A percentile compares a stretch with the other conserved stretches of the same genome.
Conservation (phyloP, 2,113 vertebrate genomes). For the Acrocephalus kingi region DNA sequence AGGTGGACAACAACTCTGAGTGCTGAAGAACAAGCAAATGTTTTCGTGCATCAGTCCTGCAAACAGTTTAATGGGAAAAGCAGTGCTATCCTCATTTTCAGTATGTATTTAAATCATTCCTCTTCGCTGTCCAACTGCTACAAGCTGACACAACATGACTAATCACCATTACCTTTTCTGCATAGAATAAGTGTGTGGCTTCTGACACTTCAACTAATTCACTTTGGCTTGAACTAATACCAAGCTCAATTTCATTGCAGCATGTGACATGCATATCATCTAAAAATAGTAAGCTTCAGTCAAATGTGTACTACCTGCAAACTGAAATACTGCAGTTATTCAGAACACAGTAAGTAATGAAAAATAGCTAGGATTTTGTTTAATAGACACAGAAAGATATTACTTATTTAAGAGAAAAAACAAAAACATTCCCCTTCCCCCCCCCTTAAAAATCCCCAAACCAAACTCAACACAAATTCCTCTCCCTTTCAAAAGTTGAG, state of each 20-base stretch:
- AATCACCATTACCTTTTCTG: neutral
- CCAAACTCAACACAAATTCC: neutral
- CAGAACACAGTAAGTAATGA: neutral
- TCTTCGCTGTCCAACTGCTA: neutral
- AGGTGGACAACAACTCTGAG: neutral
- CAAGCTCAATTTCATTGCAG: neutral
- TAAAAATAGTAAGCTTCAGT: neutral
- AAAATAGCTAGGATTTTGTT: neutral
- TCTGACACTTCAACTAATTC: neutral
- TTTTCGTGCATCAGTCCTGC: neutral
- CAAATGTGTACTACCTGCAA: neutral
- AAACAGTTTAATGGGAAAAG: neutral
- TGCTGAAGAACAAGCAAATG: neutral
- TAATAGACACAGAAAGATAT: neutral
- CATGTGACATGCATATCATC: neutral
- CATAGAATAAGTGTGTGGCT: neutral
- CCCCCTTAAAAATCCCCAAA: neutral
- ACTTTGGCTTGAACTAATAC: neutral
- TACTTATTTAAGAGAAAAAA: neutral
- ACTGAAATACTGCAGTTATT: neutral
- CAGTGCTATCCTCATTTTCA: neutral
- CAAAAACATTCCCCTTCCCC: fast-evolving
- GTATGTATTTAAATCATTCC: neutral
- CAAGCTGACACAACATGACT: neutral
- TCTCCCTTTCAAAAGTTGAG: neutral